Evolutionary conservation across 2,797 vertebrate species (phyloP).

Genomic region (Salmo trutta): DNA sequence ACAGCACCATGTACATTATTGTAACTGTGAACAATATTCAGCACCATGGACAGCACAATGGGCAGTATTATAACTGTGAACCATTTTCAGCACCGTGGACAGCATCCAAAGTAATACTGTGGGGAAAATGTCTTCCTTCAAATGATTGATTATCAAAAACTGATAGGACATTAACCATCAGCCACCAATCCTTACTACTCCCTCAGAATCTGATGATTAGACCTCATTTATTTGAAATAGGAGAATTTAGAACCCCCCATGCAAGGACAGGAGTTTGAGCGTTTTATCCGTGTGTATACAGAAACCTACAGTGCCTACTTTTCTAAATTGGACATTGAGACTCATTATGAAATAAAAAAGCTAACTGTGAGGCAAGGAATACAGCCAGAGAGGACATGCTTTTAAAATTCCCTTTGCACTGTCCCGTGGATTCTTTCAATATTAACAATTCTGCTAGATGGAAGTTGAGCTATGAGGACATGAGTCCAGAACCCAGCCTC

Average conservation of each 20-base stretch:
- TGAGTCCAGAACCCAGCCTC: background rate
- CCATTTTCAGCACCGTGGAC: too few species aligned
- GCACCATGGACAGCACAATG: too few species aligned
- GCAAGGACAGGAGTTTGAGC: background rate
- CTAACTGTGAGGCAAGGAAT: background rate
- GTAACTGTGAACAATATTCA: background rate
- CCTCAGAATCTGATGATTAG: background rate
- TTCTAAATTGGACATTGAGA: background rate
- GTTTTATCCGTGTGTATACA: background rate
- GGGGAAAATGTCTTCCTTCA: background rate
- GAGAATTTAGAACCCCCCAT: background rate
- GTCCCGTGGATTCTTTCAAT: background rate
- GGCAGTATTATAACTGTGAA: too few species aligned
- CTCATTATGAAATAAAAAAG: background rate
- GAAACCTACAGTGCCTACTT: background rate
- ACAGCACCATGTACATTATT: too few species aligned
- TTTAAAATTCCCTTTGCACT: conserved; percentile 4
- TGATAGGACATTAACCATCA: background rate
- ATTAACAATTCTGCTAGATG: background rate
- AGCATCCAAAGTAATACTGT: background rate
- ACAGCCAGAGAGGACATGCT: background rate
- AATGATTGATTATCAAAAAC: background rate
- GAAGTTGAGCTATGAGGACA: background rate
- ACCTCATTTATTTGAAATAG: conserved; percentile 1
- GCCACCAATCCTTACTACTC: background rate